Evolutionary conservation across 2,888 invertebrate genomes (phyloP), one percentile per base, ranked within the genome.

Genomic region (Kryphioiulus occultus): DNA sequence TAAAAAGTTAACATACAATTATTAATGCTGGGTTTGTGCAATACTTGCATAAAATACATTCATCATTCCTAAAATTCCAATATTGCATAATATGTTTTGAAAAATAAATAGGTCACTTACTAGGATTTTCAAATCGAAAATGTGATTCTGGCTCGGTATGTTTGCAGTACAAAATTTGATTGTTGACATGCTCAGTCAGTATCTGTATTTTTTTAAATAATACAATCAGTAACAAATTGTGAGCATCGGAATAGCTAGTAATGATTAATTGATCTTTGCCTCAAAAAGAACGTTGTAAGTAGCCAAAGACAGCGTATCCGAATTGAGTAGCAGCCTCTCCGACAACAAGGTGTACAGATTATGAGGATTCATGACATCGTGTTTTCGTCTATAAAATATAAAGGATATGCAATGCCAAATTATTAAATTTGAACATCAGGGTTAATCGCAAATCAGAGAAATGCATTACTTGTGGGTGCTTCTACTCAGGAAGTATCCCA

Each of bases 221-320:
- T 53, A 26, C 19, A 26, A 53, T 30, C 22, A 86, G 26, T 19
- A 39, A n/a, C 30, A 44, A 15, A 17, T 32, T 32, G 1, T 39
- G 9, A 7, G 30, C 85, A 35, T 35, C 85, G 7, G 12, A 86
- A 30, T 30, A 32, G 26, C 19, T 22, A 53, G 30, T 30, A 32
- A 47, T 1, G 15, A 42, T 9, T 42, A 84, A 84, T 26, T 9
- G 15, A 39, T 82, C 59, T 89, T 89, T 89, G 95, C 94, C 93
- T 99, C 99, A 93, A 98, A 99, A 86, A 99, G 95, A 89, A 98
- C 98, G 93, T 99, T 99, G 94, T 99, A 99, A 0, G 98, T 98
- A 86, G 98, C 96, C 92, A 99, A 93, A 86, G 98, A 95, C 88
- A 99, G 94, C 15, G 95, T 96, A 91, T 96, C 97, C 91, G 97